Evolutionary conservation across 2,888 invertebrate genomes (phyloP).

Genomic region (Epirrhoe alternata): DNA sequence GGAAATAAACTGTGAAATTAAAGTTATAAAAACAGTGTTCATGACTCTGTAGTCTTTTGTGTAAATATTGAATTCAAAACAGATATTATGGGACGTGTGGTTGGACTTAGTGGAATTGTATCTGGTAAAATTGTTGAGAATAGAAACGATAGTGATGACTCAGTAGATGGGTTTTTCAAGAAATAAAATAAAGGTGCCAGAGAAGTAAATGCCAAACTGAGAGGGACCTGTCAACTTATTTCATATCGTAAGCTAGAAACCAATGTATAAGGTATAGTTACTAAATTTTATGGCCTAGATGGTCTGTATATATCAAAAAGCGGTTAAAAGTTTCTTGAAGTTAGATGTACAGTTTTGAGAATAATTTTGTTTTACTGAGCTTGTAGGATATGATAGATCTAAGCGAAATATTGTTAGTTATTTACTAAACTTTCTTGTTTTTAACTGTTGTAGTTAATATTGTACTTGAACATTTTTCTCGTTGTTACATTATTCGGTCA

Average conservation of each 20-base stretch:
- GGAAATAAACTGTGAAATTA: conserved; percentile 24
- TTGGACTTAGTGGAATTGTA: not conserved
- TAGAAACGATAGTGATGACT: not conserved
- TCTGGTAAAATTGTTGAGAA: not conserved
- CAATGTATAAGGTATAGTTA: conserved; percentile 8
- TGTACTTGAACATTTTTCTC: conserved; percentile 30
- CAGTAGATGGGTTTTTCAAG: conserved; percentile 17
- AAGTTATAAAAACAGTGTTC: conserved; percentile 56
- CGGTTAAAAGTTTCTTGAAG: conserved; percentile 65
- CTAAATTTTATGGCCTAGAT: not conserved
- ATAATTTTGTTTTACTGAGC: conserved; percentile 41
- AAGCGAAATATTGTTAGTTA: conserved; percentile 51
- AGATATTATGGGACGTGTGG: not conserved
- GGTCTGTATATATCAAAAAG: conserved; percentile 39
- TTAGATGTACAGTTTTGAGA: conserved; percentile 61
- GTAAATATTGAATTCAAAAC: conserved; percentile 35
- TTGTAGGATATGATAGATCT: conserved; percentile 48
- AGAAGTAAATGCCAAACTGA: conserved; percentile 72
- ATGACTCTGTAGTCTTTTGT: conserved; percentile 32
- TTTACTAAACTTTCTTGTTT: conserved; percentile 35
- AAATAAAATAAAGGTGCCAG: conserved; percentile 68
- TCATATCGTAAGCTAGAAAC: conserved; percentile 76
- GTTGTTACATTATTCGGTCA: conserved; percentile 17
- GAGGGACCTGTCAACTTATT: conserved; percentile 76
- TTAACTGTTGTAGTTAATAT: conserved; percentile 45